Conservation (phyloP, 1,140 invertebrate species). For the Lepidurus apus region DNA sequence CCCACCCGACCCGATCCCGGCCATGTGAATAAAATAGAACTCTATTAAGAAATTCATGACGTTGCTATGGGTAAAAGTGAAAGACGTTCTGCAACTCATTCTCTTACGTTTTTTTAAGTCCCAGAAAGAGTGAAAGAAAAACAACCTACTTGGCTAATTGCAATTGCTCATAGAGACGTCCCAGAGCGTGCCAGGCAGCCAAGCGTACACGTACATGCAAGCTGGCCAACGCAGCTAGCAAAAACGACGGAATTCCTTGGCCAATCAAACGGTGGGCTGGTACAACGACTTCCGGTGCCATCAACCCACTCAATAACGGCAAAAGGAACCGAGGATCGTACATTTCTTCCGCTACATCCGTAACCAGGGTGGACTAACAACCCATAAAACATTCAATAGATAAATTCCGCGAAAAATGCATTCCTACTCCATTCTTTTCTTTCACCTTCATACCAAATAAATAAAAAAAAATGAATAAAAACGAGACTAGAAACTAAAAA, state of each 20-base stretch:
- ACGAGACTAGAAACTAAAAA: neutral
- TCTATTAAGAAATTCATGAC: too few relatives aligned
- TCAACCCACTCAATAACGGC: conserved; percentile 58
- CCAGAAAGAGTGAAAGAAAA: too few relatives aligned
- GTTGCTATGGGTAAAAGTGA: too few relatives aligned
- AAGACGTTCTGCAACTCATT: too few relatives aligned
- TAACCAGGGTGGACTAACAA: conserved; percentile 15
- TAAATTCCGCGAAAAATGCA: neutral
- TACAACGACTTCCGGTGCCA: conserved; percentile 58
- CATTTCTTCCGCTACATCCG: conserved; percentile 39
- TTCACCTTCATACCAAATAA: neutral
- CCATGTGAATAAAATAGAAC: too few relatives aligned
- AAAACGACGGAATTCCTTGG: conserved; percentile 58
- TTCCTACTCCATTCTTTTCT: neutral
- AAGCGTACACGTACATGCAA: conserved; percentile 53
- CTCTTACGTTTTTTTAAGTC: too few relatives aligned
- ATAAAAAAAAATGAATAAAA: neutral
- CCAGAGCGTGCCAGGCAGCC: conserved; percentile 59
- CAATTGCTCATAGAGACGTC: conserved; percentile 60
- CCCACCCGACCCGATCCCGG: too few relatives aligned
- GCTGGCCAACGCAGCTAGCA: conserved; percentile 58
- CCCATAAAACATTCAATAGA: neutral
- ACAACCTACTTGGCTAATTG: conserved; percentile 55
- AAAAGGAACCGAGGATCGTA: conserved; percentile 70
- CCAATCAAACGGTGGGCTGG: conserved; percentile 59